Evolutionary conservation across 1,140 invertebrate species (phyloP).

Genomic region (Lasioglossum baleicum): DNA sequence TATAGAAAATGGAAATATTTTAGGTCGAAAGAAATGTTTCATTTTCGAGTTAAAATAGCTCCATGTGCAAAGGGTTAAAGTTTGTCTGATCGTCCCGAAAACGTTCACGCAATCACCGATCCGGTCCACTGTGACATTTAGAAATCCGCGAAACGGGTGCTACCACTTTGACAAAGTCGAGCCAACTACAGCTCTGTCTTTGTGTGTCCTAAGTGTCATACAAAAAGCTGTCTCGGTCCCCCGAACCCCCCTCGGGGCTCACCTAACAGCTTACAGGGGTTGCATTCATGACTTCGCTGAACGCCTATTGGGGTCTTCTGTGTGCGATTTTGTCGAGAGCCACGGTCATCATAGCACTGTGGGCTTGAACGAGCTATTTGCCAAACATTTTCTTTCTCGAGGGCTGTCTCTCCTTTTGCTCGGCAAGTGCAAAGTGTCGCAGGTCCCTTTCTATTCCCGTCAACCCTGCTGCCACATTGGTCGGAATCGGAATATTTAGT

Average conservation of each 20-base stretch:
- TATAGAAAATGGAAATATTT: too few relatives aligned
- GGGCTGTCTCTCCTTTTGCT: constrained; percentile 41
- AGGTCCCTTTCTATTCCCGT: constrained; percentile 9
- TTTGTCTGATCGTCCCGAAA: background rate
- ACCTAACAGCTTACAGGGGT: constrained; percentile 69
- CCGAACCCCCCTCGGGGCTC: constrained; percentile 42
- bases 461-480: background rate
- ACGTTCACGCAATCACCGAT: constrained; percentile 20
- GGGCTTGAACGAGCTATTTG: constrained; percentile 64
- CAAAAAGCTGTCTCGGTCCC: constrained; percentile 60
- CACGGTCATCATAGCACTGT: constrained; percentile 53
- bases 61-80: too few relatives aligned
- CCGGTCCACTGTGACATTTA: background rate
- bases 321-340: constrained; percentile 54
- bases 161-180: constrained; percentile 52
- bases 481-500: too few relatives aligned
- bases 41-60: too few relatives aligned
- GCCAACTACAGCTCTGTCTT: constrained; percentile 68
- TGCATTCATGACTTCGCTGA: constrained; percentile 65
- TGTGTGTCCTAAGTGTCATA: constrained; percentile 67
- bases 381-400: constrained; percentile 62
- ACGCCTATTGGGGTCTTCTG: constrained; percentile 51
- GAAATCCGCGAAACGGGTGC: constrained; percentile 39
- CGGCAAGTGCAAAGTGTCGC: constrained; percentile 50
- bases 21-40: too few relatives aligned